phyloP scores from a whole-genome alignment of 2,888 invertebrate species.

The Hypena proboscidalis region DNA sequence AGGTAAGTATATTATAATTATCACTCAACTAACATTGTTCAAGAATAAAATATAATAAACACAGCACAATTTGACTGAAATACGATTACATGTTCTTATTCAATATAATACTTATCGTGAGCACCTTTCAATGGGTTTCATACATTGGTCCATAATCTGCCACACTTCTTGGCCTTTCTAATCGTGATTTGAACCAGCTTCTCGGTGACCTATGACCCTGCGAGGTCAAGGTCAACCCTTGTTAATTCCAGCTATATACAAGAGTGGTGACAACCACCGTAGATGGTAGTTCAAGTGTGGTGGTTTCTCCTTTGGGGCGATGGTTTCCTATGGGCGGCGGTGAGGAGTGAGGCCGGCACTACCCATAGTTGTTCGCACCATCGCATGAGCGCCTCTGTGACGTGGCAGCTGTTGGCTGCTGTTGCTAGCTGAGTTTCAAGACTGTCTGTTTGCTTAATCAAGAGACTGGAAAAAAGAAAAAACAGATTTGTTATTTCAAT shows the following conservation, averaged over 20 bases:
- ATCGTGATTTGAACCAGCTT: background rate
- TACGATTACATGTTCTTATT: constrained; percentile 41
- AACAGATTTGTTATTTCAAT: no score
- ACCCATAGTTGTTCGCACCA: constrained; percentile 92
- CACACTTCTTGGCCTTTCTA: constrained; percentile 6
- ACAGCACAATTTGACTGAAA: constrained; percentile 73
- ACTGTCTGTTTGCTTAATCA: constrained; percentile 86
- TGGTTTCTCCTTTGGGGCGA: constrained; percentile 64
- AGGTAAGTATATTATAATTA: constrained; percentile 52
- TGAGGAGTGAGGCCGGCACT: constrained; percentile 88
- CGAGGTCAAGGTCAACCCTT: background rate
- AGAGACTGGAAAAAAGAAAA: constrained; percentile 73
- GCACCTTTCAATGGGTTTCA: constrained; percentile 38
- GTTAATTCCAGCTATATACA: background rate
- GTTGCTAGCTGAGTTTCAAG: constrained; percentile 91
- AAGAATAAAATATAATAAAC: constrained; percentile 62
- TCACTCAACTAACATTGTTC: constrained; percentile 65
- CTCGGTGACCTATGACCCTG: constrained; percentile 10
- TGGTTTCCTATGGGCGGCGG: constrained; percentile 84
- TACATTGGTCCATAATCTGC: constrained; percentile 21
- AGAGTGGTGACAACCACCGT: background rate
- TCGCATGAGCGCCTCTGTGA: constrained; percentile 93
- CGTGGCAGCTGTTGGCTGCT: constrained; percentile 94
- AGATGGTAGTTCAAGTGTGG: constrained; percentile 57
- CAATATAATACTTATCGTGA: constrained; percentile 52